Conservation (phyloP, 2,113 vertebrate species). For the Opisthocomus hoazin region DNA sequence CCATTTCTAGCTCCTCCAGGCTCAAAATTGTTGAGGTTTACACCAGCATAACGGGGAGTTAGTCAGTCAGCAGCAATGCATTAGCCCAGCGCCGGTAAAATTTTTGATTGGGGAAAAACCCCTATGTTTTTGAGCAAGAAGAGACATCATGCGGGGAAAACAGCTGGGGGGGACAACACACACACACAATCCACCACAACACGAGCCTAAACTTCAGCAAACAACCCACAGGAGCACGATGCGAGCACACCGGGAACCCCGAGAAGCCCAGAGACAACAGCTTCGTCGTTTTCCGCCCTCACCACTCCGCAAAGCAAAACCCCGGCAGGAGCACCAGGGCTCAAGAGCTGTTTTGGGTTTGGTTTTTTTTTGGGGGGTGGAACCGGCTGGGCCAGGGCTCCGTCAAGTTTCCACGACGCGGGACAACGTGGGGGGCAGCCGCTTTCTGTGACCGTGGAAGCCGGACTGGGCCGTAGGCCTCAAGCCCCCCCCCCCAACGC, state of each 20-base stretch:
- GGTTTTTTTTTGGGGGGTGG: no score
- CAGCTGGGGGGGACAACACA: no score
- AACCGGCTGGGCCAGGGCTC: rapidly evolving
- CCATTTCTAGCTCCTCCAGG: not conserved
- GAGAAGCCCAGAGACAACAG: not conserved
- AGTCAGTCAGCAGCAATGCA: not conserved
- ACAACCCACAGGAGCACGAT: rapidly evolving
- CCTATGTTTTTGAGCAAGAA: not conserved
- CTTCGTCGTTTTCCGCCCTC: not conserved
- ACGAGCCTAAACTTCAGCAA: not conserved
- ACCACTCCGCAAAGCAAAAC: not conserved
- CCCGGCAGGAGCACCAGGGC: not conserved
- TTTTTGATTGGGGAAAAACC: not conserved
- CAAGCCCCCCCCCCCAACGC: not conserved
- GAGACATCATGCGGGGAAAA: not conserved
- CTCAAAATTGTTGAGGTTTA: not conserved
- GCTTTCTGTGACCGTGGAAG: rapidly evolving
- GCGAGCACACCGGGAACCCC: rapidly evolving
- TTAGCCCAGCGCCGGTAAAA: rapidly evolving
- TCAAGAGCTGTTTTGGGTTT: no score
- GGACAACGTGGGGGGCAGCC: not conserved
- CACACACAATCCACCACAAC: no score
- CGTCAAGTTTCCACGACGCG: not conserved
- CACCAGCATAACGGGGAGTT: rapidly evolving
- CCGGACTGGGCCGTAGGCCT: not conserved